phyloP scores from a whole-genome alignment of 2,113 vertebrate genomes.

The Anser brachyrhynchus region DNA sequence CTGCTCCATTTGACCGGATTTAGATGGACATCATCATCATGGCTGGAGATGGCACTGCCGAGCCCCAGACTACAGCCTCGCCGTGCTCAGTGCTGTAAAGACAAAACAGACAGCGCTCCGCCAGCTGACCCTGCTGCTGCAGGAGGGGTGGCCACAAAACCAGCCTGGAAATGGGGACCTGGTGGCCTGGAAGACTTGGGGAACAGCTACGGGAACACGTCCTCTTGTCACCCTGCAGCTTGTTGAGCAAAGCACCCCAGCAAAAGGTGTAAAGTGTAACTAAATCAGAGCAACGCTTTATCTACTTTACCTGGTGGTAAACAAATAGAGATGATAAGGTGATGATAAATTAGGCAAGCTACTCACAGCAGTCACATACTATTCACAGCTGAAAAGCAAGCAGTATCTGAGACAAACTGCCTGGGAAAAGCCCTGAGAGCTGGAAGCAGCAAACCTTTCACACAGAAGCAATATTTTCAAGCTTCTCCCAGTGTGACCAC shows the following conservation, averaged over 20 bases:
- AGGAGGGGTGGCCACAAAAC: background rate
- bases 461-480: constrained; percentile 71
- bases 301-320: background rate
- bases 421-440: constrained; percentile 48
- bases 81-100: background rate
- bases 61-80: background rate
- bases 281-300: background rate
- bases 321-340: background rate
- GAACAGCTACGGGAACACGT: background rate
- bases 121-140: background rate
- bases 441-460: constrained; percentile 64
- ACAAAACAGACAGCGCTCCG: background rate
- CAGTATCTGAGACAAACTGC: constrained; percentile 12
- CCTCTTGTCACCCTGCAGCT: background rate
- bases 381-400: background rate
- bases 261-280: background rate
- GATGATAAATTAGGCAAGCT: background rate
- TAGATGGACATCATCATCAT: background rate
- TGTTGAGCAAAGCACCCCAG: background rate
- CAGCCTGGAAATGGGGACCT: background rate
- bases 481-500: constrained; percentile 74
- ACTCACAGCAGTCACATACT: background rate
- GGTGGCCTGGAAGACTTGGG: background rate
- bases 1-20: background rate
- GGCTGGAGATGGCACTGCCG: background rate